phyloP scores from a whole-genome alignment of 92 coral and sea anemone genomes.

The Zoanthus solanderi region DNA sequence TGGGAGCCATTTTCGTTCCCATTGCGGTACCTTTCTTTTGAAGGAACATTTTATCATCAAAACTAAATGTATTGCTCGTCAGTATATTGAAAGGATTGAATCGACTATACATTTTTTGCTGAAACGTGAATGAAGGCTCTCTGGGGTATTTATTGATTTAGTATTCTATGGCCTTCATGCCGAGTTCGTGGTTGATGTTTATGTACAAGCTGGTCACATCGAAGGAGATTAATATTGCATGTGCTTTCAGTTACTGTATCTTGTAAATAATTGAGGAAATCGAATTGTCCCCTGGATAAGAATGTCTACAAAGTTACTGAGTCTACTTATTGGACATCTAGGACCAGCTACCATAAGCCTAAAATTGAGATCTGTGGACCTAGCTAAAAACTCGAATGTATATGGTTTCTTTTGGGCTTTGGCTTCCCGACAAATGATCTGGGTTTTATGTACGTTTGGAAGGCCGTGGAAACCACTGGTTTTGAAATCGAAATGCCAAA shows the following conservation, averaged over 20 bases:
- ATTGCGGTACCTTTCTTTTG: no score
- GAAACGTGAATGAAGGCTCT: neutral
- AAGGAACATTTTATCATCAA: no score
- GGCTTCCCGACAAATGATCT: conserved; percentile 47
- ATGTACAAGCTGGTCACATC: conserved; percentile 54
- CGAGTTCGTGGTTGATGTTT: conserved; percentile 52
- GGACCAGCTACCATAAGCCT: conserved; percentile 60
- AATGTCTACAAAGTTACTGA: conserved; percentile 55
- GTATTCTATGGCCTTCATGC: conserved; percentile 51
- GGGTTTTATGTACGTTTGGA: conserved; percentile 56
- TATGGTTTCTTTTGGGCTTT: conserved; percentile 51
- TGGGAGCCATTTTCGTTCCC: no score
- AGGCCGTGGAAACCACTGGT: conserved; percentile 61
- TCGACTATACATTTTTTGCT: neutral
- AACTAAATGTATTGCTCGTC: neutral
- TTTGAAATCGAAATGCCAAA: conserved; percentile 21
- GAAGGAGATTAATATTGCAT: conserved; percentile 50
- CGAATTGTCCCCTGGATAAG: conserved; percentile 49
- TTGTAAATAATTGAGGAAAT: conserved; percentile 37
- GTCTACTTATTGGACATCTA: conserved; percentile 38
- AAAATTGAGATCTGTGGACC: conserved; percentile 38
- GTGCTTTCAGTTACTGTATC: neutral
- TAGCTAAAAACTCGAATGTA: neutral
- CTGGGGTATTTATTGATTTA: neutral
- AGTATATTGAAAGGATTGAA: neutral